Conservation (phyloP, 1,140 invertebrate genomes). For the Penaeus chinensis region DNA sequence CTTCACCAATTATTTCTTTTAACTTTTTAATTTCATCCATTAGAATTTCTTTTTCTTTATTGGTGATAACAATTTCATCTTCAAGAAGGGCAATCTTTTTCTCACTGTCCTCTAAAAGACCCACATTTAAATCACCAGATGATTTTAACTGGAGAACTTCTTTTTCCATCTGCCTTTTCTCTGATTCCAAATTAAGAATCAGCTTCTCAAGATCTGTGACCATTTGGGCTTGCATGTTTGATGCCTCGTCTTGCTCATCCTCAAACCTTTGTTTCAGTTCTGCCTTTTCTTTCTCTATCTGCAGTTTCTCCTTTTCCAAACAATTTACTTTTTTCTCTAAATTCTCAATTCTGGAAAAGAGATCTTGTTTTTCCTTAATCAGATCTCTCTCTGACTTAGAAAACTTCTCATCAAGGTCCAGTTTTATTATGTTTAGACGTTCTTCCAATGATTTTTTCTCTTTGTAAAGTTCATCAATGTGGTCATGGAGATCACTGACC, state of each 20-base stretch:
- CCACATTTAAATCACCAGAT: conserved; percentile 30
- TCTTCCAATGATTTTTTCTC: conserved; percentile 65
- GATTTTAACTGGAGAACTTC: conserved; percentile 34
- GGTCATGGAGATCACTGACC: conserved; percentile 57
- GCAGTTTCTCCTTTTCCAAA: conserved; percentile 42
- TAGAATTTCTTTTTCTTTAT: conserved; percentile 39
- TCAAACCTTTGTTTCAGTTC: conserved; percentile 54
- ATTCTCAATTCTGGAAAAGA: conserved; percentile 14
- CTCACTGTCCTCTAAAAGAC: conserved; percentile 25
- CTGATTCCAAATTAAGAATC: conserved; percentile 55
- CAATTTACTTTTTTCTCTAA: conserved; percentile 38
- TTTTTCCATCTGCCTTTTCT: conserved; percentile 50
- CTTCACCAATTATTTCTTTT: conserved; percentile 44
- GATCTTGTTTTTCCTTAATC: conserved; percentile 34
- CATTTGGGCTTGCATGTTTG: conserved; percentile 62
- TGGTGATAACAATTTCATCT: conserved; percentile 22
- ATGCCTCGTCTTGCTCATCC: conserved; percentile 58
- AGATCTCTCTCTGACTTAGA: background rate
- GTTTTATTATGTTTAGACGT: conserved; percentile 64
- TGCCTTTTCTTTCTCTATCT: conserved; percentile 64
- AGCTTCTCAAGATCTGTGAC: conserved; percentile 61
- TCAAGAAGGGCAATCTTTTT: conserved; percentile 41
- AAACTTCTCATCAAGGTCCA: conserved; percentile 27
- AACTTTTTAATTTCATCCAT: conserved; percentile 43
- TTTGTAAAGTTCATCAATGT: conserved; percentile 63